Base-by-base conservation (phyloP, 2,797 vertebrate genomes). In the Anolis apletophallus region DNA sequence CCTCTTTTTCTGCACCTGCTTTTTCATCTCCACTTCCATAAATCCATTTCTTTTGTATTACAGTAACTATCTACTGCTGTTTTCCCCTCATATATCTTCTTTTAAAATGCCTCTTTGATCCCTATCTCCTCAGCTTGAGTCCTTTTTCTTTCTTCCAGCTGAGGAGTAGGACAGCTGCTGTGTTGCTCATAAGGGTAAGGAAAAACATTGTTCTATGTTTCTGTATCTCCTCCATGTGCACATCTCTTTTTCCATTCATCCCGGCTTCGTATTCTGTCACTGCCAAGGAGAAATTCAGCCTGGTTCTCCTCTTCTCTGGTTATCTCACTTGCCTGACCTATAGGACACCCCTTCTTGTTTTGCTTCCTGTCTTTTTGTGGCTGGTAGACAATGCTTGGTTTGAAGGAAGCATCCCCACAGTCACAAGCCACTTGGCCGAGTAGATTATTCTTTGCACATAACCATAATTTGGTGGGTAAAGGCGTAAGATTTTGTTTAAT, bases 371-470 rank as follows among this genome's bases (percentile, higher is more conserved):
- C 12, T 69, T 89, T n/a, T 79, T 0, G 0, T 88, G 88, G 87
- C 89, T 3, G 0, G 84, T 91, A 92, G 92, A 81, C 91, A 88
- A 85, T 89, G 90, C 89, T 88, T 92, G 14, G 88, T 85, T 88
- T 76, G 87, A 90, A 55, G 82, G 89, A 92, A 89, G 87, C 89
- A 91, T 91, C 85, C 85, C 90, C 90, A 93, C 89, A 93, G 91
- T 89, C 92, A 91, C 57, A 83, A 83, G 64, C 88, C 36, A 92
- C 91, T 75, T 90, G 90, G 88, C 86, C 90, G 91, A 80, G 26
- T 85, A 40, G 9, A 16, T 68, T 78, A 29, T 34, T 23, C 10
- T 19, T 21, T 67, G 61, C 78, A 46, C 59, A 46, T 29, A 59
- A 67, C 36, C 21, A 14, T 80, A 64, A n/a, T 40, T n/a, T n/a